phyloP scores from a whole-genome alignment of 1,140 invertebrate species.

The Drosophila neocordata region DNA sequence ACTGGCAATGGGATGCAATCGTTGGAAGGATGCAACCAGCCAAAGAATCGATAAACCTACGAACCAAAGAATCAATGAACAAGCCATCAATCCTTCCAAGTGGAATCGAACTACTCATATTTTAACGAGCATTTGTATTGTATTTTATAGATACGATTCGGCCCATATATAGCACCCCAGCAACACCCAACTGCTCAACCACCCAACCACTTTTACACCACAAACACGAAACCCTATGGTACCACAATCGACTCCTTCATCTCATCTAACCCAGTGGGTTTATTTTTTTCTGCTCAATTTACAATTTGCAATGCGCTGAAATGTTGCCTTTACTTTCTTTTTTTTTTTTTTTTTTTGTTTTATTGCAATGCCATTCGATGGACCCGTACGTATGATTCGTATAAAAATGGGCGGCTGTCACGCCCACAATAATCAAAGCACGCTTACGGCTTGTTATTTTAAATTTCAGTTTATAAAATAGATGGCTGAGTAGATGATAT shows the following conservation, averaged over 20 bases:
- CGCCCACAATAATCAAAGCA: constrained; percentile 60
- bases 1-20: too few relatives aligned
- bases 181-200: background rate
- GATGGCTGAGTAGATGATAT: constrained; percentile 57
- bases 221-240: background rate
- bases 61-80: background rate
- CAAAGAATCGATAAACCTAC: too few relatives aligned
- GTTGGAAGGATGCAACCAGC: too few relatives aligned
- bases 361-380: constrained; percentile 15
- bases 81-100: constrained; percentile 21
- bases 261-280: background rate
- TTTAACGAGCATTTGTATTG: constrained; percentile 48
- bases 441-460: constrained; percentile 68
- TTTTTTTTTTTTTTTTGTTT: too few relatives aligned
- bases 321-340: constrained; percentile 24
- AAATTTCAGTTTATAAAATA: constrained; percentile 67
- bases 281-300: constrained; percentile 58
- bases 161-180: constrained; percentile 4
- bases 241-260: background rate
- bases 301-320: constrained; percentile 55
- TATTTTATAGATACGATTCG: constrained; percentile 14
- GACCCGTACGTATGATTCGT: background rate
- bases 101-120: constrained; percentile 43
- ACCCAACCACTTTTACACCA: background rate
- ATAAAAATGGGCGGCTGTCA: constrained; percentile 17